Evolutionary conservation across 2,113 vertebrate genomes (phyloP), one percentile per base, ranked within the genome.

Genomic region (Bettongia penicillata): DNA sequence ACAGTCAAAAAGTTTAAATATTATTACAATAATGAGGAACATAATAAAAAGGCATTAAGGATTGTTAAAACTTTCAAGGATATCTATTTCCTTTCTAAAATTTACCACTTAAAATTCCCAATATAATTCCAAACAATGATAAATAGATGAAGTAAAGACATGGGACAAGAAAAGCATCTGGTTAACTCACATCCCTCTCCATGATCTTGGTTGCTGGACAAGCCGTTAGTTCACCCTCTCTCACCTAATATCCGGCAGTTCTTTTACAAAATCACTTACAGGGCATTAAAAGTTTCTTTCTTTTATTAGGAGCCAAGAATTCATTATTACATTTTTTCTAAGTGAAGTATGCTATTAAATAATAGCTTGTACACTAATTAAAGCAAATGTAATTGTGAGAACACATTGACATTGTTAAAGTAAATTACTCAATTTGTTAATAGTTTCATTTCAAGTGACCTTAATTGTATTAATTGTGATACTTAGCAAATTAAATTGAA

Each of bases 391-490:
- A 98, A 98, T 98, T 97, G 98, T 98, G 98, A 98, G 98, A 98
- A 98, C 98, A 98, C 98, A 98, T 52, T 98, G 98, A 98, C 98
- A 98, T 98, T 98, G 98, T 98, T 98, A 96, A 98, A 98, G 97
- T 98, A 98, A 98, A 99, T 98, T 98, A 99, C 97, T 97, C 98
- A 97, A 98, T 98, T 98, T 93, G 97, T 98, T 99, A 98, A 98
- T 98, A 98, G 97, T 98, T 98, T 98, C 97, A 98, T 98, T 99
- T 98, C 97, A 97, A 98, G 97, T 98, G 98, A 99, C 98, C 98
- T 98, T 98, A 98, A 98, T 96, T 98, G 98, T 99, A 98, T 99
- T 99, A 98, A 98, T 98, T 98, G 98, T 98, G 98, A 98, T 98
- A 98, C 97, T 97, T 97, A 98, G 97, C 61, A 98, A 98, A 98